phyloP scores from a whole-genome alignment of 2,113 vertebrate genomes.

The Crotophaga sulcirostris region DNA sequence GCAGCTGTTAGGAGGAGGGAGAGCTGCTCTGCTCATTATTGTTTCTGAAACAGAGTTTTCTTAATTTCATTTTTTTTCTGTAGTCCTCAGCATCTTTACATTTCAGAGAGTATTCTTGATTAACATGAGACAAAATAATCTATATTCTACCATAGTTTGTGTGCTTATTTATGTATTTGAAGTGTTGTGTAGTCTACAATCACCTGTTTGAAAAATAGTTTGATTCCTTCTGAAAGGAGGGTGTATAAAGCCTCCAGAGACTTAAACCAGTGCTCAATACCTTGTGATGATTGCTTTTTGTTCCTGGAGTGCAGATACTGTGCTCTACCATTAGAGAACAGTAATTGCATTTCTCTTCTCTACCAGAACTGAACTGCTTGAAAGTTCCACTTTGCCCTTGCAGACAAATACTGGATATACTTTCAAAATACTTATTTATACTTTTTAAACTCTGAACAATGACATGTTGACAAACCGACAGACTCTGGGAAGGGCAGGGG shows the following conservation, averaged over 20 bases:
- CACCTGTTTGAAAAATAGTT: neutral
- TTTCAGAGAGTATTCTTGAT: neutral
- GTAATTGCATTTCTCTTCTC: neutral
- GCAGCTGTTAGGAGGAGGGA: neutral
- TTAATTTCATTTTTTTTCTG: neutral
- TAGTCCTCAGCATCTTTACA: neutral
- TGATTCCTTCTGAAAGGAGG: neutral
- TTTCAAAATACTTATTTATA: neutral
- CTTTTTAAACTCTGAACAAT: neutral
- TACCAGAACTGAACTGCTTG: neutral
- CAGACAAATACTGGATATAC: neutral
- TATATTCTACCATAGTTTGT: neutral
- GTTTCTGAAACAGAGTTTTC: neutral
- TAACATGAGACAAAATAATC: neutral
- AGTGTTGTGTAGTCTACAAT: neutral
- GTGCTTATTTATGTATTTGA: neutral
- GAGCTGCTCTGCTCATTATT: neutral
- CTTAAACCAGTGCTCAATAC: neutral
- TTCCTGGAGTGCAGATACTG: neutral
- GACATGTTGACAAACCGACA: neutral
- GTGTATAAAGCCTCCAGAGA: neutral
- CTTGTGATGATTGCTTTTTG: rapidly evolving
- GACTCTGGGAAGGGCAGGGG: too few species aligned
- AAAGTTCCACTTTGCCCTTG: neutral
- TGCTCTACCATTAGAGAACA: neutral